Evolutionary conservation across 2,888 invertebrate species (phyloP).

Genomic region (Agrilus cyanescens): DNA sequence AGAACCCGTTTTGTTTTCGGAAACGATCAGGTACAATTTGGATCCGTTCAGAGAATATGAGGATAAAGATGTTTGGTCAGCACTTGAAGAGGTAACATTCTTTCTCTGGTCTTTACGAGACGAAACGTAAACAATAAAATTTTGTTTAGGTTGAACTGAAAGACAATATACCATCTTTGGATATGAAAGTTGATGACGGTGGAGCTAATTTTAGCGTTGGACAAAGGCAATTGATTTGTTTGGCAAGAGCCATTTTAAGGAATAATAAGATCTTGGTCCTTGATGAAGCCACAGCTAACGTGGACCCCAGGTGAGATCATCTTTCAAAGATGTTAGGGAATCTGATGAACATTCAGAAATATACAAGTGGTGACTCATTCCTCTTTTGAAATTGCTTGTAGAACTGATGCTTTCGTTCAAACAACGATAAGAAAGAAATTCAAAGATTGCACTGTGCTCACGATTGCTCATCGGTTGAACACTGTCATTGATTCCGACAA

Average conservation of each 20-base stretch:
- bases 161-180: conserved; percentile 49
- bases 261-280: conserved; percentile 69
- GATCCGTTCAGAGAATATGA: conserved; percentile 66
- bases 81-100: conserved; percentile 57
- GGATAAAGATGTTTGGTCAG: conserved; percentile 64
- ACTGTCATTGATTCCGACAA: conserved; percentile 77
- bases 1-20: conserved; percentile 47
- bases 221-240: conserved; percentile 74
- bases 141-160: conserved; percentile 59
- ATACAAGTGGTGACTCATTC: no score
- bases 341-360: no score
- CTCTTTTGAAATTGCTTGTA: conserved; percentile 10
- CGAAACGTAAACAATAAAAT: conserved; percentile 57
- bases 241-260: conserved; percentile 73
- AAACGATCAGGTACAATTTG: conserved; percentile 69
- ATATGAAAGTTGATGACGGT: conserved; percentile 56
- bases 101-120: conserved; percentile 76
- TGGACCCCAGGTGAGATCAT: conserved; percentile 71
- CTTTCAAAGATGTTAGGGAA: no score
- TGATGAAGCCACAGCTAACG: conserved; percentile 87
- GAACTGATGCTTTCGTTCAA: conserved; percentile 64
- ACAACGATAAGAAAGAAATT: conserved; percentile 63
- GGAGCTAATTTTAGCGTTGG: conserved; percentile 80
- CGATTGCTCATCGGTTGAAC: conserved; percentile 69
- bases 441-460: conserved; percentile 63